Percentiles rank a stretch among this genome's conserved stretches.
Evolutionary conservation across 2,113 vertebrate genomes (phyloP).

Genomic region (Aegypius monachus): DNA sequence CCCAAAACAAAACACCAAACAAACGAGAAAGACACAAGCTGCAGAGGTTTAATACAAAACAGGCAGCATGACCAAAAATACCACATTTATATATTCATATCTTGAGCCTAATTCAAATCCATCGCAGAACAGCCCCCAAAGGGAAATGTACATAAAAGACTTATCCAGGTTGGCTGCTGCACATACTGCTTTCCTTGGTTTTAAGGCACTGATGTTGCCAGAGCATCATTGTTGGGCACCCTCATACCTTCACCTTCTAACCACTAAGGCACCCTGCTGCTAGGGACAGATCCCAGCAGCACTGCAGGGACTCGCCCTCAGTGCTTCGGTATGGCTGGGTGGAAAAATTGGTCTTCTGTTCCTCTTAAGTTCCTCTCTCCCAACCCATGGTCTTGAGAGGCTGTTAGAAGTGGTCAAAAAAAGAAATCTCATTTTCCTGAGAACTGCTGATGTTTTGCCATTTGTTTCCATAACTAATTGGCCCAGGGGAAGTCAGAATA

Average conservation of each 20-base stretch:
- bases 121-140: neutral
- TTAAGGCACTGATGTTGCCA: neutral
- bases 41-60: slow-evolving; percentile 13
- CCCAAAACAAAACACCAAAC: no score
- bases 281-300: neutral
- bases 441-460: neutral
- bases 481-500: slow-evolving; percentile 1
- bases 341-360: neutral
- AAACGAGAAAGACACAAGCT: neutral
- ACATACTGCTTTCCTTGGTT: neutral
- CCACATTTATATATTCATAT: slow-evolving; percentile 9
- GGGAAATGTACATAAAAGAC: neutral
- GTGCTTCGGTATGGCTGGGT: neutral
- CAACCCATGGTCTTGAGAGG: neutral
- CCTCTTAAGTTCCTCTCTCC: neutral
- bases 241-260: neutral
- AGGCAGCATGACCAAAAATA: slow-evolving; percentile 4
- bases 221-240: neutral
- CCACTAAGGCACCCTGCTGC: neutral
- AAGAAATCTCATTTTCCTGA: neutral
- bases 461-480: slow-evolving; percentile 12
- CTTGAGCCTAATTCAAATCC: slow-evolving; percentile 16
- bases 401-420: neutral
- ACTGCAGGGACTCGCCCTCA: neutral
- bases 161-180: neutral